These are phyloP conservation scores for Brenthis daphne DNA, from an alignment of 2,888 invertebrate genomes.

Conservation along the genomic window DNA sequence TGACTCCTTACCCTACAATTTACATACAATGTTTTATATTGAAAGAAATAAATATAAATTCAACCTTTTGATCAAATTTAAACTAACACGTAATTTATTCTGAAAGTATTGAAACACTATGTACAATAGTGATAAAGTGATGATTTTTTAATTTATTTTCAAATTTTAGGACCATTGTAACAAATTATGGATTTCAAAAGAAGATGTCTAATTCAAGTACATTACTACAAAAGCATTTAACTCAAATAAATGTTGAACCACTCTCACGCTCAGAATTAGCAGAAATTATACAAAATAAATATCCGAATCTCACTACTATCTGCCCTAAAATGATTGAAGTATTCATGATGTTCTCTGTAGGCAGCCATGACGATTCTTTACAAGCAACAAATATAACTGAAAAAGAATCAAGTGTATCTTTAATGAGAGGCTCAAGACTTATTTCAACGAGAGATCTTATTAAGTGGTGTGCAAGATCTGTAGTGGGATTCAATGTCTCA, in stretches of 20 bases:
- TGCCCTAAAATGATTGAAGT: slow-evolving; percentile 90
- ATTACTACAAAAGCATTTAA: slow-evolving; percentile 90
- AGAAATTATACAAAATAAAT: slow-evolving; percentile 86
- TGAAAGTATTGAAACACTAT: too few species aligned
- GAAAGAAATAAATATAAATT: too few species aligned
- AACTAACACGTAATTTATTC: background rate
- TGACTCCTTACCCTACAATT: too few species aligned
- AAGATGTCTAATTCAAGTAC: slow-evolving; percentile 85
- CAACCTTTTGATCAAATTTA: too few species aligned
- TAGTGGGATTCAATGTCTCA: slow-evolving; percentile 87
- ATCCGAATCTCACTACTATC: slow-evolving; percentile 87
- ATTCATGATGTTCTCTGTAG: slow-evolving; percentile 90
- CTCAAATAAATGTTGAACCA: slow-evolving; percentile 91
- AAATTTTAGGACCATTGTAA: slow-evolving; percentile 78
- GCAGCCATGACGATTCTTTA: slow-evolving; percentile 81
- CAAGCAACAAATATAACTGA: slow-evolving; percentile 62
- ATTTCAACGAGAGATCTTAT: slow-evolving; percentile 94
- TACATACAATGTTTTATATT: too few species aligned
- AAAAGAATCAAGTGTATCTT: slow-evolving; percentile 50
- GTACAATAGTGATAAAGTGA: background rate
- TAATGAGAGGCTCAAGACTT: slow-evolving; percentile 82
- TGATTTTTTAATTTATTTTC: background rate
- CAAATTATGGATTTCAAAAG: slow-evolving; percentile 83
- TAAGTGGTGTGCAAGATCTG: slow-evolving; percentile 93
- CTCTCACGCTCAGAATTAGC: slow-evolving; percentile 88